These are phyloP conservation scores for Siniperca obscura DNA, from an alignment of 2,797 vertebrate species.

Conservation along the genomic window DNA sequence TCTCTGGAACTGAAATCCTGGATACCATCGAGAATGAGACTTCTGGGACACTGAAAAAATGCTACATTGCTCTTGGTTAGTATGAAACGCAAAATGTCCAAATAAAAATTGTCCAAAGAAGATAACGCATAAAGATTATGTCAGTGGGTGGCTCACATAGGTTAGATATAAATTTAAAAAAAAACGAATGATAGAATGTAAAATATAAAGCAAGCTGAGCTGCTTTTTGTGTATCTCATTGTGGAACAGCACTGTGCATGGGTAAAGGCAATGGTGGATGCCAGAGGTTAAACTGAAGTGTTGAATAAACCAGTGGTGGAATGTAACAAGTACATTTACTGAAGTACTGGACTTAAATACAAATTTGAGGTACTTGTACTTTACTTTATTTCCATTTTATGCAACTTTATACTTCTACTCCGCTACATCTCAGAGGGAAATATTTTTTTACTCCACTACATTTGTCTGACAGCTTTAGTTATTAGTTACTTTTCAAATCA, in stretches of 20 bases:
- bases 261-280: not conserved
- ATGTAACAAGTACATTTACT: too few relatives aligned
- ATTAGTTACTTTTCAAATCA: too few relatives aligned
- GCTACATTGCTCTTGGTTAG: conserved; percentile 83
- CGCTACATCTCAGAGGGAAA: too few relatives aligned
- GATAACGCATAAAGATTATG: not conserved
- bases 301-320: not conserved
- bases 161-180: not conserved
- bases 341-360: too few relatives aligned
- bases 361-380: too few relatives aligned
- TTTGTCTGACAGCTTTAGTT: too few relatives aligned
- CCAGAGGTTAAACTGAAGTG: too few relatives aligned
- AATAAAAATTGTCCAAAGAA: not conserved
- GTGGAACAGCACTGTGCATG: not conserved
- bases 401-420: too few relatives aligned
- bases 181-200: not conserved
- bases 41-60: conserved; percentile 85
- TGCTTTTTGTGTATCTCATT: not conserved
- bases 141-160: not conserved
- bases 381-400: too few relatives aligned
- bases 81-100: conserved; percentile 7
- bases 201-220: not conserved
- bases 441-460: too few relatives aligned
- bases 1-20: conserved; percentile 86
- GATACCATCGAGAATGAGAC: conserved; percentile 84